These are phyloP conservation scores for Caerostris extrusa DNA, from an alignment of 1,140 invertebrate genomes.

Conservation along the genomic window DNA sequence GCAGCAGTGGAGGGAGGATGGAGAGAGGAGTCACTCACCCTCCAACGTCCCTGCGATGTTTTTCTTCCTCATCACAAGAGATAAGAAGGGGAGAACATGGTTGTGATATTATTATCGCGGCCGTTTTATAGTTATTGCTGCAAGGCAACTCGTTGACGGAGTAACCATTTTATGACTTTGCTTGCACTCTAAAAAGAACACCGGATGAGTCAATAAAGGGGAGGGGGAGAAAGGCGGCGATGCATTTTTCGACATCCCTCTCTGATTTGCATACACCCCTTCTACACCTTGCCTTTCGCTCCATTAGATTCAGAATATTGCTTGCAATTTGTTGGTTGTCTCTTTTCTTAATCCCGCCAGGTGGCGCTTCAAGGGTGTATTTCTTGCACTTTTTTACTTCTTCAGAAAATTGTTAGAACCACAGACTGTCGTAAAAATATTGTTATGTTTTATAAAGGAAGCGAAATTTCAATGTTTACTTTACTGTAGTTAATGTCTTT, in stretches of 20 bases:
- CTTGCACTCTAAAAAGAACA: conserved; percentile 64
- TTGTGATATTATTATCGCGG: conserved; percentile 61
- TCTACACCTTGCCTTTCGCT: background rate
- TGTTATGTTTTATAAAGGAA: background rate
- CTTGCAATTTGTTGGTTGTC: conserved; percentile 68
- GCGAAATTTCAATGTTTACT: too few relatives aligned
- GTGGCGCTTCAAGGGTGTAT: background rate
- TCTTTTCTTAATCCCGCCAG: background rate
- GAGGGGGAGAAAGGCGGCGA: background rate
- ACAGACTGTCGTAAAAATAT: background rate
- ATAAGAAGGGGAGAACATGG: conserved; percentile 24
- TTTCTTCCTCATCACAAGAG: conserved; percentile 23
- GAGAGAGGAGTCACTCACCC: conserved; percentile 4
- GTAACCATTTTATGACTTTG: conserved; percentile 71
- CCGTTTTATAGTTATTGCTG: conserved; percentile 71
- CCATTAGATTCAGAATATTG: conserved; percentile 49
- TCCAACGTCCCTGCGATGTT: conserved; percentile 2
- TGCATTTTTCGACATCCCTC: background rate
- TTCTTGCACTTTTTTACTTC: background rate
- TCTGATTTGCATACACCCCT: conserved; percentile 51
- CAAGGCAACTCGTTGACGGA: conserved; percentile 56
- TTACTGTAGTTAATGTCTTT: too few relatives aligned
- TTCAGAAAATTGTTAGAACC: background rate
- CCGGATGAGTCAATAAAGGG: conserved; percentile 71
- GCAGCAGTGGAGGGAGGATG: conserved; percentile 11